These are phyloP conservation scores for Tretioscincus oriximinensis DNA, from an alignment of 2,113 vertebrate genomes.

Conservation along the genomic window DNA sequence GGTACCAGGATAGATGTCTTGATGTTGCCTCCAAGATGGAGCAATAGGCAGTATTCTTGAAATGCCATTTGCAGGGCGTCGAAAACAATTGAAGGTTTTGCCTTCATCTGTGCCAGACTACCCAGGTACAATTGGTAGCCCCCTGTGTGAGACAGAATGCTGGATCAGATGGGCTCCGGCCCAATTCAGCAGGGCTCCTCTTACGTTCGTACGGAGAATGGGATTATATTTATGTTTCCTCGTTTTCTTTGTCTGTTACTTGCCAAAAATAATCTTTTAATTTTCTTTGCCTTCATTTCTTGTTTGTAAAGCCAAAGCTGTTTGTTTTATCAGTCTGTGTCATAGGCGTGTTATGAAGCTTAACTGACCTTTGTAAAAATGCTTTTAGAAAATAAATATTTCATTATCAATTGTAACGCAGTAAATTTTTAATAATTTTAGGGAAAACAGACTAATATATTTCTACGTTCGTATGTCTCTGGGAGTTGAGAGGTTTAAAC, in stretches of 20 bases:
- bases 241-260: not conserved
- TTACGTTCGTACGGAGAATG: not conserved
- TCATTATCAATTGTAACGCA: too few species aligned
- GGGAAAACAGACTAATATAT: not conserved
- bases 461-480: not conserved
- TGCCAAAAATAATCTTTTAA: not conserved
- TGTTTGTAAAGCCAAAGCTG: not conserved
- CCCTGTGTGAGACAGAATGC: too few species aligned
- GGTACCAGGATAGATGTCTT: too few species aligned
- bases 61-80: too few species aligned
- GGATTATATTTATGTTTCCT: not conserved
- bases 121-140: too few species aligned
- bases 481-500: not conserved
- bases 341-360: conserved; percentile 33
- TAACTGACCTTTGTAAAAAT: conserved; percentile 23
- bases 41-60: too few species aligned
- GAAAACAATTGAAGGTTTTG: too few species aligned
- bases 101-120: too few species aligned
- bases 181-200: too few species aligned
- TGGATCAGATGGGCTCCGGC: too few species aligned
- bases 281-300: not conserved
- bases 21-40: too few species aligned
- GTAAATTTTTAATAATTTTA: not conserved
- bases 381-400: conserved; percentile 25
- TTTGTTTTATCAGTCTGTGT: conserved; percentile 33